Evolutionary conservation across 2,888 invertebrate genomes (phyloP), one percentile per base, ranked within the genome.

Genomic region (Mystacides longicornis): DNA sequence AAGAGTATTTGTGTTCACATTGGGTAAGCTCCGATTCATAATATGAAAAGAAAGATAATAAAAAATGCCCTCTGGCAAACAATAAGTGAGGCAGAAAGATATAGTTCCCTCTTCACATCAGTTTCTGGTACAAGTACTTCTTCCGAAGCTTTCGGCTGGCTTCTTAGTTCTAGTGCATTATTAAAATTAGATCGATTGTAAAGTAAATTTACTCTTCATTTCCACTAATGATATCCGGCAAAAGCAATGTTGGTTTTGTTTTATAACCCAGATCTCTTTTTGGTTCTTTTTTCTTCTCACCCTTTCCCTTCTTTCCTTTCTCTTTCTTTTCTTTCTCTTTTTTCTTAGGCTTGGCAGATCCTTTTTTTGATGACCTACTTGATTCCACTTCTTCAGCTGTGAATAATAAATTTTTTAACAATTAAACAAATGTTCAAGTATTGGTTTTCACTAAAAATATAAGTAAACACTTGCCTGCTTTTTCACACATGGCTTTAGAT

Each of bases 401-500:
- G 49, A 16, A 37, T n/a, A 27, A 27, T 11, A 23, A 49, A 49
- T 31, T 14, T 22, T n/a, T n/a, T 19, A 21, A 19, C 19, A 31
- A 3, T 11, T 16, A 22, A 49, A 27, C 33, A 49, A 20, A 3
- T 49, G n/a, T 16, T 7, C 4, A 7, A n/a, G n/a, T 43, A 11
- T 27, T 27, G 27, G 5, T 27, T 27, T 27, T 11, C 5, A 27
- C 11, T 27, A 27, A 27, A 27, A 14, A 16, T 11, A 14, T 11
- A 43, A 43, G n/a, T 43, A 43, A 43, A 11, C 9, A 7, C 52
- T 55, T 49, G 81, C 83, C 88, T 73, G 87, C 87, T 64, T 89
- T 75, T 64, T 87, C 89, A 62, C 93, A 86, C 71, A 95, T 84
- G 59, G 88, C 78, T 63, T 88, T 79, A 0, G 94, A 94, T 0